A percentile compares a stretch with the other conserved stretches of the same genome.
Evolutionary conservation across 2,888 invertebrate genomes (phyloP).

Genomic region (Macrophya alboannulata): DNA sequence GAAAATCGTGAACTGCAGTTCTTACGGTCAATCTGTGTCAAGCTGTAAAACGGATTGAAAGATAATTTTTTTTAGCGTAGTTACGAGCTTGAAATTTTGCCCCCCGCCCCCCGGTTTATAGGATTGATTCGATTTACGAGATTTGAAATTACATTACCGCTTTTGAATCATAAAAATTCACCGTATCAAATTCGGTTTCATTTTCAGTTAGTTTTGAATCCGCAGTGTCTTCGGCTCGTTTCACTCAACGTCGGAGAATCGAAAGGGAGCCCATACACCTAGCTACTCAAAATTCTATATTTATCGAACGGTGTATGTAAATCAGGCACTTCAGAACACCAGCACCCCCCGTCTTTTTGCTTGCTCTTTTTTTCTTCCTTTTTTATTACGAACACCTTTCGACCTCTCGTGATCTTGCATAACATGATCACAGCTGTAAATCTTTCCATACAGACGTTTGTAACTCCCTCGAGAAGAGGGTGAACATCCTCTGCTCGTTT

Average conservation of each 20-base stretch:
- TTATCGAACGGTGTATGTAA: constrained; percentile 43
- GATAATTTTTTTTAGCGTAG: neutral
- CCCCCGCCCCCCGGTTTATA: neutral
- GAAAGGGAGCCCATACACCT: constrained; percentile 37
- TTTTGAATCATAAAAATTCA: constrained; percentile 43
- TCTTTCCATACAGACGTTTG: constrained; percentile 11
- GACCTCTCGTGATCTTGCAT: constrained; percentile 44
- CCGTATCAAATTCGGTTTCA: constrained; percentile 34
- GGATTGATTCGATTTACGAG: constrained; percentile 39
- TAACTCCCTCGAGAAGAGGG: constrained; percentile 14
- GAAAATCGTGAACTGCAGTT: neutral
- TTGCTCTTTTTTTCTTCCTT: neutral
- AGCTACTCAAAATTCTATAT: constrained; percentile 26
- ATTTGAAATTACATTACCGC: constrained; percentile 27
- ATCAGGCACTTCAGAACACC: constrained; percentile 38
- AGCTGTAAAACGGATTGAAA: neutral
- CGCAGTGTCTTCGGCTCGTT: constrained; percentile 14
- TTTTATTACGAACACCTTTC: constrained; percentile 41
- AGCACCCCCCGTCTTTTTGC: constrained; percentile 3
- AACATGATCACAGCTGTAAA: constrained; percentile 27
- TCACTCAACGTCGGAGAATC: constrained; percentile 25
- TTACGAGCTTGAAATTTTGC: neutral
- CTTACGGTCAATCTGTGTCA: neutral
- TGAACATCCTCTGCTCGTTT: neutral
- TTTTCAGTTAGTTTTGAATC: constrained; percentile 25